Conservation (phyloP, 2,797 vertebrate genomes). For the Phalloptychus januarius region DNA sequence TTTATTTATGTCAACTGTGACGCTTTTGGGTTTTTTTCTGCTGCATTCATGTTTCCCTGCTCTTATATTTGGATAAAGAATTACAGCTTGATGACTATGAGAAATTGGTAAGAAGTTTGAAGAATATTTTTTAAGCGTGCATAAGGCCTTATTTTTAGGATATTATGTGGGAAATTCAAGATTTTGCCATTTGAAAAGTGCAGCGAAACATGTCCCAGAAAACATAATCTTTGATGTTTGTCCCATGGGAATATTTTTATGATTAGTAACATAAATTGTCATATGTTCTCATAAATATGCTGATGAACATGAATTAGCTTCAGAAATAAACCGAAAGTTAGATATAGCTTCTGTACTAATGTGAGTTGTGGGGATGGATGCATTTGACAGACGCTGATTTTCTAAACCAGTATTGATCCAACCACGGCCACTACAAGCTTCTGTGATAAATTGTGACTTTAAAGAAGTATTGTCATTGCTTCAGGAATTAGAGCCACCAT, state of each 20-base stretch:
- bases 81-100: not conserved
- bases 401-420: slow-evolving; percentile 19
- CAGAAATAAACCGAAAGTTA: slow-evolving; percentile 15
- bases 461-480: not conserved
- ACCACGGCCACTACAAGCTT: slow-evolving; percentile 1
- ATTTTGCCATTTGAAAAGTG: not conserved
- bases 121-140: not conserved
- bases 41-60: not conserved
- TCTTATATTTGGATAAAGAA: not conserved
- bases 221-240: not conserved
- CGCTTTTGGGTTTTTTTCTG: not conserved
- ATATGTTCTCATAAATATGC: slow-evolving; percentile 16
- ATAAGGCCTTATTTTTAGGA: not conserved
- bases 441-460: slow-evolving; percentile 5
- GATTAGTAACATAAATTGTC: not conserved
- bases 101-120: not conserved
- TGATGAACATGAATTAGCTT: slow-evolving; percentile 2
- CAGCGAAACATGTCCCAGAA: not conserved
- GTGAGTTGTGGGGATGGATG: not conserved
- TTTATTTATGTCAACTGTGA: not conserved
- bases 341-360: not conserved
- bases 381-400: not conserved
- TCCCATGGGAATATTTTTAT: not conserved
- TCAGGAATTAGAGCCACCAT: slow-evolving; percentile 14
- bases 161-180: not conserved